Conservation (phyloP, 1,140 invertebrate genomes). For the Cydia pomonella region DNA sequence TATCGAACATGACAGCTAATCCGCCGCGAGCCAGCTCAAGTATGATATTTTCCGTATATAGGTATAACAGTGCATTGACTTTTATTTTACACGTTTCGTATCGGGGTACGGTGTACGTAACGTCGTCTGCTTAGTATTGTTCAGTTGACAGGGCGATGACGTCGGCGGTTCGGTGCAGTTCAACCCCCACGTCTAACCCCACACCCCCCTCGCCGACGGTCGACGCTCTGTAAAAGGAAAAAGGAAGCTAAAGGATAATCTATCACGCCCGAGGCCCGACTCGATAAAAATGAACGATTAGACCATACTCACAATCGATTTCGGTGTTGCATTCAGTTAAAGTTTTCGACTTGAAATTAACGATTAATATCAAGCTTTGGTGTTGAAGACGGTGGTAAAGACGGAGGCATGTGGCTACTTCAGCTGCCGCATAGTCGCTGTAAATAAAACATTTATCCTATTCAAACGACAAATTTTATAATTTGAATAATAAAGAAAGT, state of each 20-base stretch:
- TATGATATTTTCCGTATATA: not conserved
- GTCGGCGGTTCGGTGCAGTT: constrained; percentile 62
- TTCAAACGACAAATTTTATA: too few species aligned
- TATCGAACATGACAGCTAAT: constrained; percentile 6
- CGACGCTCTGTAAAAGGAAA: constrained; percentile 77
- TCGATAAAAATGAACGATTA: constrained; percentile 79
- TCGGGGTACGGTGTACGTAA: constrained; percentile 54
- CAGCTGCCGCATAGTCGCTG: too few species aligned
- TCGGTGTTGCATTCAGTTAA: constrained; percentile 15
- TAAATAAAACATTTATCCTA: too few species aligned
- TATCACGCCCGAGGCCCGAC: constrained; percentile 74
- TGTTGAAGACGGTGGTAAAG: too few species aligned
- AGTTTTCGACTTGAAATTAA: constrained; percentile 42
- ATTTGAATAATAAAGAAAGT: too few species aligned
- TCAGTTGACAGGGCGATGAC: constrained; percentile 78
- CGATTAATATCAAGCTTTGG: not conserved
- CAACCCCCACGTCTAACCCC: constrained; percentile 48
- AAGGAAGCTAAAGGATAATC: constrained; percentile 78
- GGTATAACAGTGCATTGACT: constrained; percentile 14
- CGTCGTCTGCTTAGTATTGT: constrained; percentile 77
- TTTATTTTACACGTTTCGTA: constrained; percentile 17
- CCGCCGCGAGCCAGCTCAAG: not conserved
- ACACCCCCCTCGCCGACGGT: constrained; percentile 60
- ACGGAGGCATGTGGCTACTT: too few species aligned
- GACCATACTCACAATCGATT: constrained; percentile 65